Conservation (phyloP, 2,797 vertebrate species). For the Pipistrellus nathusii region DNA sequence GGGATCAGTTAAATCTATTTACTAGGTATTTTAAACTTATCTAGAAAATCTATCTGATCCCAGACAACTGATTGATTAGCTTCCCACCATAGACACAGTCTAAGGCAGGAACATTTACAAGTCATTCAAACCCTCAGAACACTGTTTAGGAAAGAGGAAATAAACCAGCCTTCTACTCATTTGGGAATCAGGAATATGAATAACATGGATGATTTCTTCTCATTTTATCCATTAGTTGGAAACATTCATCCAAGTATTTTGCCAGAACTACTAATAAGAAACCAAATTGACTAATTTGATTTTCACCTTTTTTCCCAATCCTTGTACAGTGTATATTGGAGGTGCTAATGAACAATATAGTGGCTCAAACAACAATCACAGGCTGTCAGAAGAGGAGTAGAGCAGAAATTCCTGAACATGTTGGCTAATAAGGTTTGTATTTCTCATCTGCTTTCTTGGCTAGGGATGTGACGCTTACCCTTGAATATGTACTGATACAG, state of each 20-base stretch:
- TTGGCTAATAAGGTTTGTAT: not conserved
- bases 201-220: conserved; percentile 41
- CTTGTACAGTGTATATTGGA: not conserved
- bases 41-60: not conserved
- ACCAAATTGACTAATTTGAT: conserved; percentile 47
- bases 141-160: conserved; percentile 55
- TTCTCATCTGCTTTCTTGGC: not conserved
- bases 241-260: conserved; percentile 16
- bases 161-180: conserved; percentile 7
- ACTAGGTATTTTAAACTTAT: not conserved
- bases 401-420: not conserved
- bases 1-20: conserved; percentile 17
- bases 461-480: not conserved
- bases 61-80: not conserved
- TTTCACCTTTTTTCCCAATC: not conserved
- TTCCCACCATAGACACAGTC: not conserved
- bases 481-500: not conserved
- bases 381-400: not conserved
- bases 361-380: not conserved
- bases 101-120: not conserved
- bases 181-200: not conserved
- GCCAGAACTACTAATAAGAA: conserved; percentile 34
- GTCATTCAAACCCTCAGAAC: not conserved
- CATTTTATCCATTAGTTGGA: not conserved
- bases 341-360: conserved; percentile 5